Percentiles rank a stretch among this genome's conserved stretches.
Conservation (phyloP, 64 coral and sea anemone species). For the Montipora efflorescens region DNA sequence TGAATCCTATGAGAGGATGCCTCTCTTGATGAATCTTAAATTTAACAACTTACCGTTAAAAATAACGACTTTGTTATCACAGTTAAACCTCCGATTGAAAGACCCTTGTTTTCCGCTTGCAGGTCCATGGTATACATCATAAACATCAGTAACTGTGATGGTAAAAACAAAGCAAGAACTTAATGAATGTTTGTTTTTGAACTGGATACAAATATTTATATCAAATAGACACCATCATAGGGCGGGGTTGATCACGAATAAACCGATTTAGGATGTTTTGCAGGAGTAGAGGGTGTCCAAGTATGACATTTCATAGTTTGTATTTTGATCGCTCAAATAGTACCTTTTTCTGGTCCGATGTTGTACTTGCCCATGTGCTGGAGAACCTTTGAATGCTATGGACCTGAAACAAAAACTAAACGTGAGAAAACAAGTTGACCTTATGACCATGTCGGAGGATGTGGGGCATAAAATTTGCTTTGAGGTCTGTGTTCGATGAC, state of each 20-base stretch:
- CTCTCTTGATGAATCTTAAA: neutral
- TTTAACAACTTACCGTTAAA: neutral
- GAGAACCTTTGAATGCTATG: neutral
- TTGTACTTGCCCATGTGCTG: neutral
- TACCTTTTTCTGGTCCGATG: neutral
- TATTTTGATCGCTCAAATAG: neutral
- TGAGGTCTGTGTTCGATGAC: no score
- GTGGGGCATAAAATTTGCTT: no score
- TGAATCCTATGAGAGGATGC: no score
- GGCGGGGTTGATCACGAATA: no score
- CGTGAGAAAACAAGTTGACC: no score
- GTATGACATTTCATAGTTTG: neutral
- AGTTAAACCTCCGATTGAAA: neutral
- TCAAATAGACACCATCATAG: no score
- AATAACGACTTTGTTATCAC: neutral
- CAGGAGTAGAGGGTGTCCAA: neutral
- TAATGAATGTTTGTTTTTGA: no score
- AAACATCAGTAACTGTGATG: neutral
- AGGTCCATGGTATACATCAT: slow-evolving; percentile 17
- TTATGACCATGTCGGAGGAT: no score
- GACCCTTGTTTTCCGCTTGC: neutral
- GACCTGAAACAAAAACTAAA: neutral
- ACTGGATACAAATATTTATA: no score
- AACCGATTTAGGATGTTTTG: no score
- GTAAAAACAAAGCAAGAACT: no score